Evolutionary conservation across 2,113 vertebrate genomes (phyloP).

Genomic region (Australoheros scitulus): DNA sequence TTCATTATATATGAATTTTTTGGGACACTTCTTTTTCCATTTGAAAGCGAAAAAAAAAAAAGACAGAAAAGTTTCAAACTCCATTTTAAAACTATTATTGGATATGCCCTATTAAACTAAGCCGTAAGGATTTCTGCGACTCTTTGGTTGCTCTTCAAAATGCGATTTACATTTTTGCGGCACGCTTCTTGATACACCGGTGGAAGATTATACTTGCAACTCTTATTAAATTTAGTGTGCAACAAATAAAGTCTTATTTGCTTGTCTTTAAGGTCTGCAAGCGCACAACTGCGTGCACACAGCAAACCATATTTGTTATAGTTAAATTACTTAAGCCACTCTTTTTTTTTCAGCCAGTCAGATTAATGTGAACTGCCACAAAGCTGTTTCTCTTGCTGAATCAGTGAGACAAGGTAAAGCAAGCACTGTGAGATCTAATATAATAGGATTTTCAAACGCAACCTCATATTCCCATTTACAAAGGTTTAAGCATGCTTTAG

Average conservation of each 20-base stretch:
- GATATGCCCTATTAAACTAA: background rate
- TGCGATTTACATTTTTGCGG: background rate
- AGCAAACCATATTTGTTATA: background rate
- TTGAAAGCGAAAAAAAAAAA: background rate
- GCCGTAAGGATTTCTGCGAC: background rate
- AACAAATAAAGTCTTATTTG: no score
- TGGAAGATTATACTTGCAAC: background rate
- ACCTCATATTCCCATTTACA: no score
- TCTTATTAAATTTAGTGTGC: no score
- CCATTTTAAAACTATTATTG: background rate
- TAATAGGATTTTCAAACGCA: slow-evolving; percentile 1
- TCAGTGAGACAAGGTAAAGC: background rate
- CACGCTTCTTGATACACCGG: background rate
- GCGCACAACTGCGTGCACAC: background rate
- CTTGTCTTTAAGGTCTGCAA: no score
- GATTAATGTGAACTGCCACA: background rate
- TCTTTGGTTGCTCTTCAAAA: background rate
- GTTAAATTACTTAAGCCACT: background rate
- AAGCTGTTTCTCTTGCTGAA: background rate
- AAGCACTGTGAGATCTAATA: background rate
- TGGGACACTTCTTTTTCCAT: background rate
- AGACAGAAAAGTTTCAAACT: background rate
- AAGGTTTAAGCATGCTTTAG: no score
- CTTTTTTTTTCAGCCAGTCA: no score
- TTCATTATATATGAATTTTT: background rate